phyloP scores from a whole-genome alignment of 2,888 invertebrate species.

The Antheraea yamamai region DNA sequence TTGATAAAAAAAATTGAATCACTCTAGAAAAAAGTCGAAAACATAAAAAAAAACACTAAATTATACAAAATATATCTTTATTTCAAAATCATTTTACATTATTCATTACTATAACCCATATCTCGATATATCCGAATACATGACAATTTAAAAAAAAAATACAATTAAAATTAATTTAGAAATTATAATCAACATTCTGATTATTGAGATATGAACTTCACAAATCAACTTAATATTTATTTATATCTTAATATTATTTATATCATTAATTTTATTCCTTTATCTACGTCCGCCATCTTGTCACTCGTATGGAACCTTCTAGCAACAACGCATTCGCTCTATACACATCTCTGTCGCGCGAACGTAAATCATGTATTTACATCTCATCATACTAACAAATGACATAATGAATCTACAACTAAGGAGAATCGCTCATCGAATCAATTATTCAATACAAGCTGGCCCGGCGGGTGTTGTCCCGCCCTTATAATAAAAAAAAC shows the following conservation, averaged over 20 bases:
- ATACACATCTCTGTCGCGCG: neutral
- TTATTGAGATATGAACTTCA: conserved; percentile 6
- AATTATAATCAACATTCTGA: neutral
- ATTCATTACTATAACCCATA: neutral
- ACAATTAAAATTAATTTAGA: neutral
- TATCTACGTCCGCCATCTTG: no score
- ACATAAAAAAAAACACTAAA: neutral
- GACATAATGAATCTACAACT: neutral
- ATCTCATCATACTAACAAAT: neutral
- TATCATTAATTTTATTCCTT: neutral
- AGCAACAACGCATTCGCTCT: neutral
- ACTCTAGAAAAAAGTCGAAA: no score
- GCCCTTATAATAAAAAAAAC: no score
- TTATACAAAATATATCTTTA: conserved; percentile 8
- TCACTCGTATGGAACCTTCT: neutral
- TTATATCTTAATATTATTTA: neutral
- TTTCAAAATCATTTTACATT: conserved; percentile 4
- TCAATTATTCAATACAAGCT: neutral
- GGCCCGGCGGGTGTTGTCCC: no score
- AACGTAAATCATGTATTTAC: neutral
- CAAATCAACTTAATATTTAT: neutral
- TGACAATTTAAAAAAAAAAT: neutral
- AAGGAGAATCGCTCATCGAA: neutral
- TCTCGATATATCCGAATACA: conserved; percentile 1
- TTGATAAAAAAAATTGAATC: no score